Percentiles rank a stretch among this genome's conserved stretches.
Evolutionary conservation across 2,797 vertebrate species (phyloP).

Genomic region (Sebastes nivosus): DNA sequence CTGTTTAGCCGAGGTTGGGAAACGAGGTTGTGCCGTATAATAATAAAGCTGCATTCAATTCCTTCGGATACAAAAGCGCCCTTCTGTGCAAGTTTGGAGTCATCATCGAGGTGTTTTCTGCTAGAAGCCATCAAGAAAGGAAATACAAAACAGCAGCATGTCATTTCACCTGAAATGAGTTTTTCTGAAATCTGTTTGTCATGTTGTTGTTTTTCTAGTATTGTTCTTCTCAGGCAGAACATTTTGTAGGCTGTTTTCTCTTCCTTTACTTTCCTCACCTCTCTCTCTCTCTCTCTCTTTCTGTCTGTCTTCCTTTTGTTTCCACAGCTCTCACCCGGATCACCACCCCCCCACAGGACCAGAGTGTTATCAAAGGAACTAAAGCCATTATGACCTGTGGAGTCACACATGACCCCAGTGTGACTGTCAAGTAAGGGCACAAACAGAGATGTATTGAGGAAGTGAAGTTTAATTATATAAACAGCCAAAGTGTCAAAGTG

Average conservation of each 20-base stretch:
- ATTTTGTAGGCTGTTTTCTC: background rate
- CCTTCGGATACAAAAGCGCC: constrained; percentile 34
- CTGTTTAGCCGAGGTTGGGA: background rate
- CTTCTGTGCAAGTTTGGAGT: constrained; percentile 25
- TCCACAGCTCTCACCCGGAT: constrained; percentile 91
- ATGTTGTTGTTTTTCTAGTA: background rate
- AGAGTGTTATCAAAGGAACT: constrained; percentile 98
- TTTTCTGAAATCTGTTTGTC: constrained; percentile 46
- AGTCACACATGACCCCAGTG: constrained; percentile 93
- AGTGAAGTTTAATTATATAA: background rate
- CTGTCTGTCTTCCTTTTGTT: background rate
- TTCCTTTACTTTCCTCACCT: background rate
- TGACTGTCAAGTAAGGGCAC: constrained; percentile 86
- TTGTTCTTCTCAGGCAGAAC: constrained; percentile 19
- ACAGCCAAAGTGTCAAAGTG: no score
- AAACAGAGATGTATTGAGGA: background rate
- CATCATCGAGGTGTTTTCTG: constrained; percentile 24
- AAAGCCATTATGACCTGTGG: constrained; percentile 94
- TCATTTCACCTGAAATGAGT: constrained; percentile 57
- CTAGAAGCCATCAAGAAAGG: constrained; percentile 36
- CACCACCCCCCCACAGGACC: constrained; percentile 90
- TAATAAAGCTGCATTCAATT: constrained; percentile 26
- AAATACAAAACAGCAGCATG: constrained; percentile 34
- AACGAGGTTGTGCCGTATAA: constrained; percentile 5
- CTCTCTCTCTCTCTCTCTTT: background rate